Percentiles rank a stretch among this genome's conserved stretches.
Conservation (phyloP, 2,797 vertebrate species). For the Tokudaia tokunoshimensis region DNA sequence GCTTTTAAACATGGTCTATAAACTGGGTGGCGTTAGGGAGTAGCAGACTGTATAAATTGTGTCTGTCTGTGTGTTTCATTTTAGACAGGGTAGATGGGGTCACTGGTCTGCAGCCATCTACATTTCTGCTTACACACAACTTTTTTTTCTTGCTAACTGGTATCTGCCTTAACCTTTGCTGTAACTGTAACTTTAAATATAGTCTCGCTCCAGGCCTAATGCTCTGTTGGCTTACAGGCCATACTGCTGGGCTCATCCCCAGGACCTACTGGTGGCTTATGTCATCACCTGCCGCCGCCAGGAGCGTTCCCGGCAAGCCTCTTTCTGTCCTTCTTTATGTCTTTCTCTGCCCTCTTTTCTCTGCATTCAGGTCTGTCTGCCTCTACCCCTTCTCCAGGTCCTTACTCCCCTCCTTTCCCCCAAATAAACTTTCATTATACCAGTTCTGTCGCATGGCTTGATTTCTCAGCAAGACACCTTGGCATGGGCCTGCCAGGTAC, state of each 20-base stretch:
- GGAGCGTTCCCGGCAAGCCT: not conserved
- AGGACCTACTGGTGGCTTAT: not conserved
- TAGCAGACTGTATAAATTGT: not conserved
- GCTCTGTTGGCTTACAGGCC: not conserved
- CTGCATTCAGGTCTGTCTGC: not conserved
- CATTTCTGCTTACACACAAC: conserved; percentile 14
- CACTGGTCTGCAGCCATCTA: not conserved
- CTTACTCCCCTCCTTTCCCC: not conserved
- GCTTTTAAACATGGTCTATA: conserved; percentile 13
- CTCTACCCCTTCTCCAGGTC: not conserved
- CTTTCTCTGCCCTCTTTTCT: not conserved
- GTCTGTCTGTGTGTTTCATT: not conserved
- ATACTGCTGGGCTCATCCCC: not conserved
- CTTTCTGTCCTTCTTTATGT: not conserved
- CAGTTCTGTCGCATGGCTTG: not conserved
- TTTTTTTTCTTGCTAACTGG: not conserved
- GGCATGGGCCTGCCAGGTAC: not conserved
- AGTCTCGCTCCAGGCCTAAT: conserved; percentile 13
- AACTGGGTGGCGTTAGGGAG: not conserved
- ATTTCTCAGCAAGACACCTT: not conserved
- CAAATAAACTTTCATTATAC: not conserved
- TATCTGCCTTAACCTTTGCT: not conserved
- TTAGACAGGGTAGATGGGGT: not conserved
- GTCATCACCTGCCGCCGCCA: not conserved
- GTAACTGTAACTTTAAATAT: not conserved